phyloP scores from a whole-genome alignment of 2,888 invertebrate genomes.

The Rotaria sp. region DNA sequence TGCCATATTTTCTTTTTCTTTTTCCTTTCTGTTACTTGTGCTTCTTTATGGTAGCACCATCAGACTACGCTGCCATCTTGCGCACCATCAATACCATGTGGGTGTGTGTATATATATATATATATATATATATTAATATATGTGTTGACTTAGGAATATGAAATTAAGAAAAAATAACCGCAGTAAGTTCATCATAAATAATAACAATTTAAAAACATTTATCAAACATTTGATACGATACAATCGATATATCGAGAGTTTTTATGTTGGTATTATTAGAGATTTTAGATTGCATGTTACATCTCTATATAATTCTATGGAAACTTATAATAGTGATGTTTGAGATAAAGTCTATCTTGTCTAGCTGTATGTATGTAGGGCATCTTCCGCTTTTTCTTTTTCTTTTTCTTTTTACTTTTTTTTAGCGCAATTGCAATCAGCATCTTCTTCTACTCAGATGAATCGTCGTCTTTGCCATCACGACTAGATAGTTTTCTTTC shows the following conservation, averaged over 20 bases:
- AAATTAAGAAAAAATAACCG: background rate
- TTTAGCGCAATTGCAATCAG: background rate
- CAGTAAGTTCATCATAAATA: background rate
- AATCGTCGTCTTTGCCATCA: slow-evolving; percentile 2
- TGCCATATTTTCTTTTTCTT: background rate
- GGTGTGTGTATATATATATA: background rate
- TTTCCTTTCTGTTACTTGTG: background rate
- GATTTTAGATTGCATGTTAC: background rate
- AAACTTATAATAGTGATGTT: background rate
- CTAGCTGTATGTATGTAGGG: background rate
- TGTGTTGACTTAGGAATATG: background rate
- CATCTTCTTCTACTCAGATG: background rate
- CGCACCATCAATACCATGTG: background rate
- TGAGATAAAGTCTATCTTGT: background rate
- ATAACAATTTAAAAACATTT: background rate
- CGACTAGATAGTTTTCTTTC: slow-evolving; percentile 3
- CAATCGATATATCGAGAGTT: background rate
- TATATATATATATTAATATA: background rate
- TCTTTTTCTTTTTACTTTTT: background rate
- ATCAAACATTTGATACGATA: background rate
- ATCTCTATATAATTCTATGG: background rate
- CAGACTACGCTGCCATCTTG: slow-evolving; percentile 6
- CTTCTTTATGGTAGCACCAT: background rate
- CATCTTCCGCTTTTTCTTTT: background rate
- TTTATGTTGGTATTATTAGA: background rate